Percentiles rank a stretch among this genome's conserved stretches.
Conservation (phyloP, 2,888 invertebrate genomes). For the Drosophila macrospina region DNA sequence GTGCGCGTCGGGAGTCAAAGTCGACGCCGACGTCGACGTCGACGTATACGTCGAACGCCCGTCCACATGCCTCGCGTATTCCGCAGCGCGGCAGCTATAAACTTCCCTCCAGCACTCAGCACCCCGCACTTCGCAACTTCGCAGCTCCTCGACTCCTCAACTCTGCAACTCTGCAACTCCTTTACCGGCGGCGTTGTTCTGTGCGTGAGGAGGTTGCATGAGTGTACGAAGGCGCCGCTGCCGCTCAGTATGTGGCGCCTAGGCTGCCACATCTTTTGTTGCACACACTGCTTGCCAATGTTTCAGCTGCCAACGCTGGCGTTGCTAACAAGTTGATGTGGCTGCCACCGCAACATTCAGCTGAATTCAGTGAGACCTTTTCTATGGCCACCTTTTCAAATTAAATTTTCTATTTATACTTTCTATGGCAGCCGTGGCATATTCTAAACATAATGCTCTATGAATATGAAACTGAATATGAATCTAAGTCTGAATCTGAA, state of each 20-base stretch:
- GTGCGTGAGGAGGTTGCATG: constrained; percentile 68
- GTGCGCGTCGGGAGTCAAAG: constrained; percentile 52
- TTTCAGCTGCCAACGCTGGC: constrained; percentile 32
- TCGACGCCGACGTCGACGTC: neutral
- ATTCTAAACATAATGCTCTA: constrained; percentile 21
- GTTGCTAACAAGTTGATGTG: constrained; percentile 60
- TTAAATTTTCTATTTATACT: constrained; percentile 54
- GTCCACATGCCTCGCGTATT: neutral
- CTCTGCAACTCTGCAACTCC: neutral
- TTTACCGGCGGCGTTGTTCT: constrained; percentile 19
- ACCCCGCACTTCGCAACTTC: neutral
- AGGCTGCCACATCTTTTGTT: constrained; percentile 57
- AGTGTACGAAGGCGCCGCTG: constrained; percentile 39
- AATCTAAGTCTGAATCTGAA: constrained; percentile 31
- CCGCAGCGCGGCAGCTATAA: neutral
- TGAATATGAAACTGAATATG: constrained; percentile 36
- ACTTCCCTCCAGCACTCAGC: neutral
- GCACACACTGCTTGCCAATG: constrained; percentile 30
- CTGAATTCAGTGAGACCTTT: constrained; percentile 16
- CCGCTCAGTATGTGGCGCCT: constrained; percentile 68
- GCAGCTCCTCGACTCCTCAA: neutral
- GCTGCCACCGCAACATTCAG: constrained; percentile 19
- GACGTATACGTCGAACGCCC: constrained; percentile 1
- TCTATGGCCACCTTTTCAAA: constrained; percentile 50
- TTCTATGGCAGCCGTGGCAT: constrained; percentile 14